A percentile compares a stretch with the other conserved stretches of the same genome.
Conservation (phyloP, 2,797 vertebrate genomes). For the Urocyon cinereoargenteus region DNA sequence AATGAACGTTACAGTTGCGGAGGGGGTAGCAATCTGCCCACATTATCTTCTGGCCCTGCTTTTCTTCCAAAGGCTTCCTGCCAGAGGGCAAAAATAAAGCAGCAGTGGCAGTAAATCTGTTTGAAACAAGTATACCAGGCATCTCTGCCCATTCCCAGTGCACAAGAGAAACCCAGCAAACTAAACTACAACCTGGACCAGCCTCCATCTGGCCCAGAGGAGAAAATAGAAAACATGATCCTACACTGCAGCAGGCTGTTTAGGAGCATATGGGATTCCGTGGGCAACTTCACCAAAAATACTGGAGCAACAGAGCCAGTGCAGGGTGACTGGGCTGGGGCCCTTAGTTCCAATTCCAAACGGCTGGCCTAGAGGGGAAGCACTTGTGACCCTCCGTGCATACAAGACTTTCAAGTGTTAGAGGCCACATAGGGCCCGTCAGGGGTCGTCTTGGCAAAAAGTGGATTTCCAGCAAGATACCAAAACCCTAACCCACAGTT, state of each 20-base stretch:
- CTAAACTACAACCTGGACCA: neutral
- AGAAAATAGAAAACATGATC: neutral
- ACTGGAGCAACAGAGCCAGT: neutral
- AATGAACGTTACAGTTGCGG: neutral
- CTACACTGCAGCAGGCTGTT: neutral
- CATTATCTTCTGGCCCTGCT: neutral
- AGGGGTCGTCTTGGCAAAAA: neutral
- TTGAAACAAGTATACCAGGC: neutral
- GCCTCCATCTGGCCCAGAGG: neutral
- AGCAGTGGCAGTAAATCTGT: neutral
- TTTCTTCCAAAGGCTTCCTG: slow-evolving; percentile 10
- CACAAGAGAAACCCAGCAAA: neutral
- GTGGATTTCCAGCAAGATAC: neutral
- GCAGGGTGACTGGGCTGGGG: neutral
- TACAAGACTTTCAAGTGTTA: neutral
- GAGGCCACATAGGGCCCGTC: neutral
- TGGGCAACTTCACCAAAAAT: neutral
- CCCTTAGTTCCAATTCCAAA: neutral
- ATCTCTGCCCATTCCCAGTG: neutral
- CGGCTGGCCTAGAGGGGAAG: neutral
- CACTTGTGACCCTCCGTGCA: neutral
- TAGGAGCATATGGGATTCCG: neutral
- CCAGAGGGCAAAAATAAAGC: neutral
- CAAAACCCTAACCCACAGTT: neutral
- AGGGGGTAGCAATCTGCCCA: neutral